Percentiles rank a stretch among this genome's conserved stretches.
Conservation (phyloP, 1,140 invertebrate species). For the Sitodiplosis mosellana region DNA sequence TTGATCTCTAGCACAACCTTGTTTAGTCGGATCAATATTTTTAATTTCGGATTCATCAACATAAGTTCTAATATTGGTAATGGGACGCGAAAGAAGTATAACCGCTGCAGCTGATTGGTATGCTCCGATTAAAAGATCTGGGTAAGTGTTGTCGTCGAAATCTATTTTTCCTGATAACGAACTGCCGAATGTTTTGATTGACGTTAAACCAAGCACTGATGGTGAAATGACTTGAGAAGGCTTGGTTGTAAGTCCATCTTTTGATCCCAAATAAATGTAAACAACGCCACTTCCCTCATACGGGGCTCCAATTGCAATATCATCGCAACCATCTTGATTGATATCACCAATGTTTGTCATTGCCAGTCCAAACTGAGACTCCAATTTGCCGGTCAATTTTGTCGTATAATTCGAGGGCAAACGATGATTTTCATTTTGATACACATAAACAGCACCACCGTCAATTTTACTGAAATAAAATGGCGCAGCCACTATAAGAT, state of each 20-base stretch:
- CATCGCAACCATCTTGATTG: conserved; percentile 77
- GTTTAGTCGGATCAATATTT: conserved; percentile 62
- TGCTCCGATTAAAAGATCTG: conserved; percentile 76
- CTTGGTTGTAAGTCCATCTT: conserved; percentile 47
- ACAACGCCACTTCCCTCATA: conserved; percentile 72
- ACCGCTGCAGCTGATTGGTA: conserved; percentile 33
- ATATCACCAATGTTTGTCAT: conserved; percentile 74
- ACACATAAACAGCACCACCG: conserved; percentile 84
- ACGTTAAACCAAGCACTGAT: conserved; percentile 14
- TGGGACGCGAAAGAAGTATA: conserved; percentile 59
- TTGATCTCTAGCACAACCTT: conserved; percentile 46
- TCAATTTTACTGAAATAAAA: conserved; percentile 66
- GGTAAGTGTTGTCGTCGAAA: conserved; percentile 80
- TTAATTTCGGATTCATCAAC: conserved; percentile 33
- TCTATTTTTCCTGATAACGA: conserved; percentile 77
- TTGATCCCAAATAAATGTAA: conserved; percentile 72
- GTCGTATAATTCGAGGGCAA: conserved; percentile 33
- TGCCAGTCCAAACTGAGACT: conserved; percentile 74
- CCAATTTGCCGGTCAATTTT: conserved; percentile 46
- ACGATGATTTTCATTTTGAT: conserved; percentile 40
- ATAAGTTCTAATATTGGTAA: conserved; percentile 64
- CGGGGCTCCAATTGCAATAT: conserved; percentile 80
- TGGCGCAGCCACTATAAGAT: conserved; percentile 78
- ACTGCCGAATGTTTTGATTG: conserved; percentile 66
- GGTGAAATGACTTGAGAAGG: conserved; percentile 47